Evolutionary conservation across 2,113 vertebrate species (phyloP).

Genomic region (Istiophorus platypterus): DNA sequence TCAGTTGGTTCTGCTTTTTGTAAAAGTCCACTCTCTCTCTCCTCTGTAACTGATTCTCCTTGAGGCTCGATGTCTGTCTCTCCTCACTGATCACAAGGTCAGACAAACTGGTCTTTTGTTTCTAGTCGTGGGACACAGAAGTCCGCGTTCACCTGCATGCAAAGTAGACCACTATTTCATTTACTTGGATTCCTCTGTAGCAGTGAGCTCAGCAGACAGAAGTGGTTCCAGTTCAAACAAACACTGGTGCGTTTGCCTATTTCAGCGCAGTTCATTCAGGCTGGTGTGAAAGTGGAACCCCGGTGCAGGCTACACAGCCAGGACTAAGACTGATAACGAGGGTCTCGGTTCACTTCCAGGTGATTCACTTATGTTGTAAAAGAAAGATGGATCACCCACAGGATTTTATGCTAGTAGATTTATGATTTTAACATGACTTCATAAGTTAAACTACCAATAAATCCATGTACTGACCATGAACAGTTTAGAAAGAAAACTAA

Average conservation of each 20-base stretch:
- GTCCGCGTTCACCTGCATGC: not conserved
- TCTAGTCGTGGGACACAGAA: not conserved
- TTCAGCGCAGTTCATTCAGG: no score
- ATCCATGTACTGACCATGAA: no score
- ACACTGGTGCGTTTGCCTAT: not conserved
- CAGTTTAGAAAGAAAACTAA: no score
- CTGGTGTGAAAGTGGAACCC: no score
- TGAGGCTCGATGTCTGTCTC: conserved; percentile 1
- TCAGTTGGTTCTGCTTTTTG: conserved; percentile 19
- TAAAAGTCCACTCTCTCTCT: not conserved
- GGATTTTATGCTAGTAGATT: no score
- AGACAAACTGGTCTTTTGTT: conserved; percentile 4
- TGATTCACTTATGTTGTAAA: no score
- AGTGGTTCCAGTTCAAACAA: not conserved
- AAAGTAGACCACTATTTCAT: not conserved
- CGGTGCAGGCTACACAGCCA: no score
- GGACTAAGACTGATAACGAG: no score
- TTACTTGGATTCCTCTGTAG: not conserved
- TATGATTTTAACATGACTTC: no score
- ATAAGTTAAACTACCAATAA: no score
- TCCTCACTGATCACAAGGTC: conserved; percentile 18
- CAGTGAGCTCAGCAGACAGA: not conserved
- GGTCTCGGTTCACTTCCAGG: no score
- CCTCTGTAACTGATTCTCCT: not conserved
- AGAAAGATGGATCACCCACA: no score